A percentile compares a stretch with the other conserved stretches of the same genome.
These are phyloP conservation scores for Lymantria dispar DNA, from an alignment of 2,888 invertebrate genomes.

Conservation along the genomic window DNA sequence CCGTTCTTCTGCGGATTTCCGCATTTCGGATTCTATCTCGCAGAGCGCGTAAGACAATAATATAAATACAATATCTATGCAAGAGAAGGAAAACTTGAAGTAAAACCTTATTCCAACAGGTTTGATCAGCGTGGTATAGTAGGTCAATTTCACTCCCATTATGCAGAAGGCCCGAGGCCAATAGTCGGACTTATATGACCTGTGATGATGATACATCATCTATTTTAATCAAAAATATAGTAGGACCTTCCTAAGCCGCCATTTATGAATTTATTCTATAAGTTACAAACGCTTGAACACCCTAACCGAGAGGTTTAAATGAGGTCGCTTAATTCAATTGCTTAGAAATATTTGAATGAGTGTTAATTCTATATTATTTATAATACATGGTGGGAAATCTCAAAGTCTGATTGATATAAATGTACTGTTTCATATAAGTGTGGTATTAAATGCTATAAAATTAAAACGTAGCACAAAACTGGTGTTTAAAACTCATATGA, in stretches of 20 bases:
- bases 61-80: too few relatives aligned
- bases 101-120: too few relatives aligned
- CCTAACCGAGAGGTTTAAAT: conserved; percentile 18
- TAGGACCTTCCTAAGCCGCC: background rate
- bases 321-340: conserved; percentile 33
- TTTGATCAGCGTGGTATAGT: too few relatives aligned
- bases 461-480: background rate
- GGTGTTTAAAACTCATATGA: background rate
- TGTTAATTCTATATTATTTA: conserved; percentile 35
- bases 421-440: conserved; percentile 6
- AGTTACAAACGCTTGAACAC: background rate
- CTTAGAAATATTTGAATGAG: conserved; percentile 32
- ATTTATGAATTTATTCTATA: background rate
- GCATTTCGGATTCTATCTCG: too few relatives aligned
- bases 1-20: too few relatives aligned
- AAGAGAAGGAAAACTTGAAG: too few relatives aligned
- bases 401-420: conserved; percentile 11
- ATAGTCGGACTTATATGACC: too few relatives aligned
- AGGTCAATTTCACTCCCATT: too few relatives aligned
- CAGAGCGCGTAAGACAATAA: too few relatives aligned
- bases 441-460: conserved; percentile 10
- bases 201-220: too few relatives aligned
- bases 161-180: too few relatives aligned
- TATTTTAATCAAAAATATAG: background rate
- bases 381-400: conserved; percentile 26